Conservation (phyloP, 1,140 invertebrate species). For the Sitophilus oryzae region DNA sequence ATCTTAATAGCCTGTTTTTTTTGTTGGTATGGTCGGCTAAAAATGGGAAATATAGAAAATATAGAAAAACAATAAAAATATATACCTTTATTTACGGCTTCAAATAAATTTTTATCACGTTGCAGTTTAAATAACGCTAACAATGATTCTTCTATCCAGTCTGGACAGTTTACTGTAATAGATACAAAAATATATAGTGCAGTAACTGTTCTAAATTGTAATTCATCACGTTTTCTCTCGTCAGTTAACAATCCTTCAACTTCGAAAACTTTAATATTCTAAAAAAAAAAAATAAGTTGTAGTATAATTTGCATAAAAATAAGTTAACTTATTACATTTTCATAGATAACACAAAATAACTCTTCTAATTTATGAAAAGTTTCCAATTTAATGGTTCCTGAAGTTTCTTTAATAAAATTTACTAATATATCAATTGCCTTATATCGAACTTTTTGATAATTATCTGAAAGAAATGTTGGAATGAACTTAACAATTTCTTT, state of each 20-base stretch:
- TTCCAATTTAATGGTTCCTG: conserved; percentile 24
- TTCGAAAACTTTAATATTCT: conserved; percentile 30
- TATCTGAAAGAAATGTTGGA: conserved; percentile 38
- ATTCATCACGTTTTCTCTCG: conserved; percentile 42
- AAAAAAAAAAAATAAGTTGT: conserved; percentile 9
- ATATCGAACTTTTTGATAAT: conserved; percentile 43
- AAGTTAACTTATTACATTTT: conserved; percentile 23
- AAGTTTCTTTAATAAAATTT: conserved; percentile 37
- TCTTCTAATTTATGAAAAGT: conserved; percentile 35
- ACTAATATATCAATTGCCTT: conserved; percentile 40
- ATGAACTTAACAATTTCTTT: conserved; percentile 34
- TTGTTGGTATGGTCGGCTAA: too few relatives aligned
- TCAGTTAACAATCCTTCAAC: conserved; percentile 24
- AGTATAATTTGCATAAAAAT: neutral
- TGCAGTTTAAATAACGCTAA: conserved; percentile 41
- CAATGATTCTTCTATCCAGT: conserved; percentile 43
- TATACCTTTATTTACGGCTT: neutral
- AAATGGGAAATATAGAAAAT: too few relatives aligned
- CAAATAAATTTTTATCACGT: conserved; percentile 38
- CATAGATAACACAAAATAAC: conserved; percentile 28
- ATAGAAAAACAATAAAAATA: too few relatives aligned
- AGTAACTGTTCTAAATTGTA: conserved; percentile 38
- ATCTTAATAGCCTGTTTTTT: too few relatives aligned
- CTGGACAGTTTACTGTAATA: conserved; percentile 42
- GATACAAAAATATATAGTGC: conserved; percentile 41